These are phyloP conservation scores for Caranx ignobilis DNA, from an alignment of 2,113 vertebrate genomes.

Conservation along the genomic window DNA sequence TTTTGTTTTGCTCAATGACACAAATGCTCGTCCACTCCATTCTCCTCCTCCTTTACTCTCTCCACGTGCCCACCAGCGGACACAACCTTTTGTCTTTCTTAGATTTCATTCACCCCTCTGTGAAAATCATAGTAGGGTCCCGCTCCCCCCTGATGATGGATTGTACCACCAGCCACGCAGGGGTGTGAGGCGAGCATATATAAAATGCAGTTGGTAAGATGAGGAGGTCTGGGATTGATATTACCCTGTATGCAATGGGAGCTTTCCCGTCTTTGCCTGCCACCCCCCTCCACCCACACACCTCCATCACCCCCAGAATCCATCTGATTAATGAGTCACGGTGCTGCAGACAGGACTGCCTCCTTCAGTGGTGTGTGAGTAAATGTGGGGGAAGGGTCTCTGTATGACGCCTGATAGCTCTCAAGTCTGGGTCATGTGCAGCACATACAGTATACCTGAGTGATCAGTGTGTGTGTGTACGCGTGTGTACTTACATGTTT, in stretches of 20 bases:
- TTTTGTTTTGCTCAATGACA: conserved; percentile 4
- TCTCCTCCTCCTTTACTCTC: neutral
- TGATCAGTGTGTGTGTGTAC: neutral
- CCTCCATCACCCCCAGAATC: conserved; percentile 36
- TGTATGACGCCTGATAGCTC: conserved; percentile 25
- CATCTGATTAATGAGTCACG: conserved; percentile 77
- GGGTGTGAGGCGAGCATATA: conserved; percentile 45
- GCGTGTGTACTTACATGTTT: neutral
- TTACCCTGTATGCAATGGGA: conserved; percentile 63
- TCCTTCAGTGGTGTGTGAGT: conserved; percentile 44
- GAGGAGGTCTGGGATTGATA: conserved; percentile 71
- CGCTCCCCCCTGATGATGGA: conserved; percentile 36
- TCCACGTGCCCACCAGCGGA: neutral
- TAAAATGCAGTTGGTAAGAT: conserved; percentile 59
- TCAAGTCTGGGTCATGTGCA: conserved; percentile 39
- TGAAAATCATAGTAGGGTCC: conserved; percentile 16
- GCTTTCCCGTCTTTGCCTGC: conserved; percentile 49
- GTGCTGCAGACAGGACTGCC: conserved; percentile 64
- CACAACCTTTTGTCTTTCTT: conserved; percentile 27
- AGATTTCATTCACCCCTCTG: conserved; percentile 23
- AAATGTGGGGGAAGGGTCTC: conserved; percentile 52
- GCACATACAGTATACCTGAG: conserved; percentile 8
- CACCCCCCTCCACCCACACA: conserved; percentile 7
- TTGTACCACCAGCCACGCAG: conserved; percentile 44
- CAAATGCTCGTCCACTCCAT: neutral